Percentiles rank a stretch among this genome's conserved stretches.
Evolutionary conservation across 2,888 invertebrate species (phyloP).

Genomic region (Helicoverpa assulta): DNA sequence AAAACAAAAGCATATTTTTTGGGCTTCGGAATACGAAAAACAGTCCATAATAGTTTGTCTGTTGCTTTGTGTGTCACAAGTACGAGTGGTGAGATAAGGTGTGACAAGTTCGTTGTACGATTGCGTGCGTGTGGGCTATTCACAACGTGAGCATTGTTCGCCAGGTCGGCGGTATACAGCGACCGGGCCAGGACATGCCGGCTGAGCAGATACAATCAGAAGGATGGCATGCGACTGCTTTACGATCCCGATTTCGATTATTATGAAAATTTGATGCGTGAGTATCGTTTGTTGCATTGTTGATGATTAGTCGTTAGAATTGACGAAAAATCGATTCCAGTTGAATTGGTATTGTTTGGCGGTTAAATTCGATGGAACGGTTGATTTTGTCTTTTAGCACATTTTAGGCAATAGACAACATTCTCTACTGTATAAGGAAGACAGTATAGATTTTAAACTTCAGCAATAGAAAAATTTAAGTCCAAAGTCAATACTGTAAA

Average conservation of each 20-base stretch:
- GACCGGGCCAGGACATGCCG: conserved; percentile 96
- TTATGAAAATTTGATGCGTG: conserved; percentile 98
- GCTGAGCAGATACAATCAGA: conserved; percentile 95
- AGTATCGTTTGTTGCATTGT: conserved; percentile 81
- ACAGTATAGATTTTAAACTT: background rate
- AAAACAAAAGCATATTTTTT: conserved; percentile 39
- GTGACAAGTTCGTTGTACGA: conserved; percentile 60
- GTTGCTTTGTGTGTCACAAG: conserved; percentile 39
- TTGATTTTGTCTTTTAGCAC: conserved; percentile 8
- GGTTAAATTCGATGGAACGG: background rate
- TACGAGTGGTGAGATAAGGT: conserved; percentile 43
- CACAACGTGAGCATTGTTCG: conserved; percentile 47
- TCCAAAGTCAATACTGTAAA: background rate
- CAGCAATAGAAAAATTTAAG: background rate
- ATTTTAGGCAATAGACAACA: background rate
- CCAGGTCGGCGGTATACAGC: conserved; percentile 96
- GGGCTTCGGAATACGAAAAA: conserved; percentile 30
- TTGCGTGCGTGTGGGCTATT: conserved; percentile 52
- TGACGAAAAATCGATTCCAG: conserved; percentile 15
- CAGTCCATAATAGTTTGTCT: conserved; percentile 38
- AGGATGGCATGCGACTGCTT: conserved; percentile 96
- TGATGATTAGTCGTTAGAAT: conserved; percentile 20
- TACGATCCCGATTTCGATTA: conserved; percentile 98
- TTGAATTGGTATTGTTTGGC: conserved; percentile 12
- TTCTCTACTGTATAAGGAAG: background rate